Conservation (phyloP, 35 echinoderm and acorn worm species). For the Stichopus chloronotus region DNA sequence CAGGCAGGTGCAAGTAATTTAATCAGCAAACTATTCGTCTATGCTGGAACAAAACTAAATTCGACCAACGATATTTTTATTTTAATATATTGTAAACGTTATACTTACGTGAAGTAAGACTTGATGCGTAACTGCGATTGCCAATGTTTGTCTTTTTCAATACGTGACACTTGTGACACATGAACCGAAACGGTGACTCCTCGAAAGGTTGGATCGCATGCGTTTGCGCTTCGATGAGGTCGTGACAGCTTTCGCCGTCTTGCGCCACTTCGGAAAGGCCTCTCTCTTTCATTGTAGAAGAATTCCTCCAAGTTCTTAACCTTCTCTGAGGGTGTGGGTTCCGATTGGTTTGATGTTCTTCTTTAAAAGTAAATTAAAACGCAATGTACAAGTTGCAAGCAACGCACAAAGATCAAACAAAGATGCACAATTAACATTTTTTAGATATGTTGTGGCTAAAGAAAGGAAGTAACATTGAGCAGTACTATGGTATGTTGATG, state of each 20-base stretch:
- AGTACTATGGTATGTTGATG: too few species aligned
- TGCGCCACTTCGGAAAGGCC: neutral
- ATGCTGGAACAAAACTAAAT: neutral
- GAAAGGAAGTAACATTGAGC: too few species aligned
- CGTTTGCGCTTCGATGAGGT: constrained; percentile 72
- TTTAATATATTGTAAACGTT: neutral
- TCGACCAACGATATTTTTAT: neutral
- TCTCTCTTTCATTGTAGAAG: neutral
- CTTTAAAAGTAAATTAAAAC: neutral
- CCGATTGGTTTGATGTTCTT: neutral
- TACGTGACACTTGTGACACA: constrained; percentile 17
- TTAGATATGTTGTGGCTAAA: too few species aligned
- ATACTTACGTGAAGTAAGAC: constrained; percentile 61
- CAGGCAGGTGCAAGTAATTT: too few species aligned
- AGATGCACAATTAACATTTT: too few species aligned
- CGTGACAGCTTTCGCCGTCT: constrained; percentile 64
- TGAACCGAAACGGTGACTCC: constrained; percentile 87
- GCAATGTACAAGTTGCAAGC: too few species aligned
- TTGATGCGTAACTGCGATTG: constrained; percentile 53
- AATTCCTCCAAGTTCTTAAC: neutral
- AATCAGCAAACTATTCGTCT: too few species aligned
- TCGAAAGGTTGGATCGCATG: constrained; percentile 77
- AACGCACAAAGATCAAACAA: too few species aligned
- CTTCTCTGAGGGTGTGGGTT: neutral
- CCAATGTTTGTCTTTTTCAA: constrained; percentile 17